phyloP scores from a whole-genome alignment of 2,113 vertebrate species.

The Nestor notabilis region DNA sequence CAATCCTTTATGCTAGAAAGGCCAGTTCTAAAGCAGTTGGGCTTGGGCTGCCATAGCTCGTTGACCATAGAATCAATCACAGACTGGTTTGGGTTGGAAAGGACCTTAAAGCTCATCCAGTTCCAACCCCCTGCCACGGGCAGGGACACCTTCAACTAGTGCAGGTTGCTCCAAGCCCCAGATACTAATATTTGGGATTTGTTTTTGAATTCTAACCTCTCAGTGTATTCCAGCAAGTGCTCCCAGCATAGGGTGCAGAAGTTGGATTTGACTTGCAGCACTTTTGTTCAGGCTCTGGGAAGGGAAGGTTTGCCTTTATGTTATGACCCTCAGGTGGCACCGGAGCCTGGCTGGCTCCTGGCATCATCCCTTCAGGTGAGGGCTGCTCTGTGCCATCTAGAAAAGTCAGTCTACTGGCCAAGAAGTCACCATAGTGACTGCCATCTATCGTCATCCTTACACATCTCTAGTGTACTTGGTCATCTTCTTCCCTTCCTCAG shows the following conservation, averaged over 20 bases:
- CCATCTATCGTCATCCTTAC: not conserved
- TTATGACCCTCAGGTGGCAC: not conserved
- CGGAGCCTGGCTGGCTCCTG: not conserved
- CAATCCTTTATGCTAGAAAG: not conserved
- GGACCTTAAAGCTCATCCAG: not conserved
- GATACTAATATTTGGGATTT: not conserved
- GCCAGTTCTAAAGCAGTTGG: not conserved
- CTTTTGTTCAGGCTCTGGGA: not conserved
- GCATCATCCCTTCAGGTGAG: not conserved
- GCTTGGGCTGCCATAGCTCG: not conserved
- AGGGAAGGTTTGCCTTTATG: not conserved
- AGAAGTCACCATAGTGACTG: not conserved
- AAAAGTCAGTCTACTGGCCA: not conserved
- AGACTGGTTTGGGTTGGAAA: not conserved
- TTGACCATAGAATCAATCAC: not conserved
- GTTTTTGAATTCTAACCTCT: not conserved
- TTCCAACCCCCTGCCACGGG: not conserved
- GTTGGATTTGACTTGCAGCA: not conserved
- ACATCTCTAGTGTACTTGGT: not conserved
- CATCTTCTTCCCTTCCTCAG: not conserved
- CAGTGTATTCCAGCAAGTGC: not conserved
- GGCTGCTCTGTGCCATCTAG: not conserved
- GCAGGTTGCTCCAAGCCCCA: not conserved
- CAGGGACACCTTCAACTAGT: not conserved
- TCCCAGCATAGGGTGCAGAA: not conserved